These are phyloP conservation scores for Polydrusus tereticollis DNA, from an alignment of 2,888 invertebrate species.

Conservation along the genomic window DNA sequence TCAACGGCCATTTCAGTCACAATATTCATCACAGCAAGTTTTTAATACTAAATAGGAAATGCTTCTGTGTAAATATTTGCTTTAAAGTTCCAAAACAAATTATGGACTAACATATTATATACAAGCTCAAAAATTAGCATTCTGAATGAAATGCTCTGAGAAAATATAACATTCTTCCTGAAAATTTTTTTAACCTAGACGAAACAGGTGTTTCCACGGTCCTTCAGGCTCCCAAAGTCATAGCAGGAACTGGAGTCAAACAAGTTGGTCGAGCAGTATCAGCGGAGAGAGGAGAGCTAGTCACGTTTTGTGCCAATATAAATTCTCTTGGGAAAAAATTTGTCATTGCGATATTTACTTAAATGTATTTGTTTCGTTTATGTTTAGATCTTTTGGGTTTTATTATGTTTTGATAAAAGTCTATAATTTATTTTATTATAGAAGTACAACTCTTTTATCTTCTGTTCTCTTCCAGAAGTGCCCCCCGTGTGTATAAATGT, in stretches of 20 bases:
- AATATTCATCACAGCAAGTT: no score
- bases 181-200: slow-evolving; percentile 8
- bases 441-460: not conserved
- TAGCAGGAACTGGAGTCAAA: slow-evolving; percentile 1
- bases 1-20: no score
- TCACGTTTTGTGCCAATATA: slow-evolving; percentile 20
- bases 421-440: not conserved
- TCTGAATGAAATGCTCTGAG: not conserved
- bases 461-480: slow-evolving; percentile 2
- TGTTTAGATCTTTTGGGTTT: no score
- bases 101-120: no score
- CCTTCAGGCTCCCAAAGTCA: slow-evolving; percentile 16
- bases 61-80: no score
- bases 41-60: no score
- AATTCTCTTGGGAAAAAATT: slow-evolving; percentile 22
- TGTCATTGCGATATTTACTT: no score
- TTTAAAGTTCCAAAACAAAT: no score
- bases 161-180: slow-evolving; percentile 20
- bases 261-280: slow-evolving; percentile 18
- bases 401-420: no score
- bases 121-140: no score
- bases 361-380: no score
- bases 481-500: slow-evolving; percentile 6
- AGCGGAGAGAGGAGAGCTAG: slow-evolving; percentile 16
- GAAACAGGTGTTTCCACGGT: slow-evolving; percentile 15